Evolutionary conservation across 2,888 invertebrate species (phyloP).

Genomic region (Plutella xylostella): DNA sequence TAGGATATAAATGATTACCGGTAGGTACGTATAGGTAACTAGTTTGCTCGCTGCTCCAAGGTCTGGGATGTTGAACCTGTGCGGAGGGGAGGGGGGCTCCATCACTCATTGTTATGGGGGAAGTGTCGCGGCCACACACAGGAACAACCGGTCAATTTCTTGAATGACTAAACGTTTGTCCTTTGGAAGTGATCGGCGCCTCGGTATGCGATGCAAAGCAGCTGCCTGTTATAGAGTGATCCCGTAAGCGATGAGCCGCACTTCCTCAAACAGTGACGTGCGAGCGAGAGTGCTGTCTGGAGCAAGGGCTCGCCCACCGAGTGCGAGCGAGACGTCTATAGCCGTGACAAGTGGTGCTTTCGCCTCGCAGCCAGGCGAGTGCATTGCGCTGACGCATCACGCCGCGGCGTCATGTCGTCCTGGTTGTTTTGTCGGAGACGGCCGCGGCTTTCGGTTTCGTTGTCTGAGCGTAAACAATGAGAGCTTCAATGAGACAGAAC

Average conservation of each 20-base stretch:
- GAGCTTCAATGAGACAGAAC: conserved; percentile 5
- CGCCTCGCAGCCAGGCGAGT: conserved; percentile 36
- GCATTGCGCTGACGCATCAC: conserved; percentile 63
- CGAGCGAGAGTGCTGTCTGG: conserved; percentile 21
- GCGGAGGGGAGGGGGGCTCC: conserved; percentile 59
- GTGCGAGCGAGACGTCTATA: conserved; percentile 28
- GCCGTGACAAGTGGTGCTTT: conserved; percentile 36
- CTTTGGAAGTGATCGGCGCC: conserved; percentile 32
- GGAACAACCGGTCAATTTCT: conserved; percentile 33
- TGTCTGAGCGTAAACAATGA: conserved; percentile 31
- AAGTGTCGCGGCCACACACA: conserved; percentile 61
- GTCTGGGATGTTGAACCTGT: conserved; percentile 68
- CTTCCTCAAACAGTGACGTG: conserved; percentile 50
- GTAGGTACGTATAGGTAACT: conserved; percentile 41
- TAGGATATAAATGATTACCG: conserved; percentile 50
- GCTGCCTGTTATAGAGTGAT: conserved; percentile 33
- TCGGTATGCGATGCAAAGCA: conserved; percentile 51
- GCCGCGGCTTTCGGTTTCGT: conserved; percentile 49
- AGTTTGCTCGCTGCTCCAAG: conserved; percentile 61
- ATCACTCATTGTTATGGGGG: conserved; percentile 64
- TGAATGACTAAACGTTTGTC: conserved; percentile 39
- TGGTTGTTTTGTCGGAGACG: conserved; percentile 44
- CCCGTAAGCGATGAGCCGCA: conserved; percentile 42
- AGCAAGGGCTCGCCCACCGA: conserved; percentile 3
- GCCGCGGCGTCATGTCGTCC: conserved; percentile 41